A percentile compares a stretch with the other conserved stretches of the same genome.
phyloP scores from a whole-genome alignment of 1,140 invertebrate genomes.

The Drosophila insularis region DNA sequence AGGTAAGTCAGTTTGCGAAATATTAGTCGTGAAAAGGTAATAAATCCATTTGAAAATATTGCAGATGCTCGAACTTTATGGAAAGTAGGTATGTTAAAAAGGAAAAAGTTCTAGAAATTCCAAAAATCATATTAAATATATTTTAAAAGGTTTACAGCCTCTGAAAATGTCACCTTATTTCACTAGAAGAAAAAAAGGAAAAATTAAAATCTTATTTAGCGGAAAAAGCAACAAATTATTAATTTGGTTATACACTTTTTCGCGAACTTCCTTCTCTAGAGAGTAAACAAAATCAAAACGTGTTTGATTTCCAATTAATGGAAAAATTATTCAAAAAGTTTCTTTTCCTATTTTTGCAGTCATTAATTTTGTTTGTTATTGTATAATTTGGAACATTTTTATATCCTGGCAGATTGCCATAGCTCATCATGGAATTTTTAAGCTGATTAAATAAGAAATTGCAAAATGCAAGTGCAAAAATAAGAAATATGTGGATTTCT shows the following conservation, averaged over 20 bases:
- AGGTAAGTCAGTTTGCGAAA: constrained; percentile 35
- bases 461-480: neutral
- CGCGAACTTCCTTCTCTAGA: too few species aligned
- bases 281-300: too few species aligned
- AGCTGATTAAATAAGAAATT: constrained; percentile 20
- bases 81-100: neutral
- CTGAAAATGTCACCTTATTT: neutral
- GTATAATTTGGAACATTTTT: neutral
- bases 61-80: neutral
- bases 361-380: neutral
- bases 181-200: neutral
- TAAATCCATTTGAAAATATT: neutral
- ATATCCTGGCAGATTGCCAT: neutral
- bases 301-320: too few species aligned
- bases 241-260: too few species aligned
- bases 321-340: too few species aligned
- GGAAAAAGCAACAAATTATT: too few species aligned
- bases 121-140: neutral
- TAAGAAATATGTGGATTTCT: constrained; percentile 24
- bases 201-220: neutral
- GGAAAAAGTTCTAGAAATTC: neutral
- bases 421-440: neutral
- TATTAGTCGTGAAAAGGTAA: neutral
- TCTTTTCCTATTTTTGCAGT: too few species aligned
- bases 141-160: neutral